phyloP scores from a whole-genome alignment of 2,888 invertebrate genomes.

The Lymantria monacha region DNA sequence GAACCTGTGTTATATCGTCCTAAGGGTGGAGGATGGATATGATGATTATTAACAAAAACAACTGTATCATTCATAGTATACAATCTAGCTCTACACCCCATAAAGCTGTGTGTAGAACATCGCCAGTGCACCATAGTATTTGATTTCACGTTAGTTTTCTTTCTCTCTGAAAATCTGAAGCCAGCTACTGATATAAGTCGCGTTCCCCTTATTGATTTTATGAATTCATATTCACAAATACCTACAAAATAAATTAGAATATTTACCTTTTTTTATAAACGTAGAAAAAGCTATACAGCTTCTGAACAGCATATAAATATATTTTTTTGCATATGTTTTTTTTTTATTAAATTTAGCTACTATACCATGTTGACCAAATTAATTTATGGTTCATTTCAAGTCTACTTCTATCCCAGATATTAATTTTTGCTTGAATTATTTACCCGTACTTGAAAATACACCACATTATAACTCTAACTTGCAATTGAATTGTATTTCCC shows the following conservation, averaged over 20 bases:
- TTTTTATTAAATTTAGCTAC: no score
- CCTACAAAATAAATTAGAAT: not conserved
- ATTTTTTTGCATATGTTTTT: no score
- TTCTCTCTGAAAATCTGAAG: conserved; percentile 18
- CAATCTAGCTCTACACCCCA: conserved; percentile 9
- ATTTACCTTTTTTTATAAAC: no score
- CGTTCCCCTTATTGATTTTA: conserved; percentile 15
- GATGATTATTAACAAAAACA: conserved; percentile 2
- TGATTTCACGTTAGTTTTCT: conserved; percentile 3
- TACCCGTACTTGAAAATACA: no score
- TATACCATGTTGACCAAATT: no score
- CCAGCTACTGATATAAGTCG: conserved; percentile 16
- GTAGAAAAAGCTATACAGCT: no score
- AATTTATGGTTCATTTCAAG: no score
- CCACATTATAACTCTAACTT: no score
- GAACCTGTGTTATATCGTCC: not conserved
- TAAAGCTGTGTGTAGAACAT: conserved; percentile 20
- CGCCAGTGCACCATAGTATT: conserved; percentile 24
- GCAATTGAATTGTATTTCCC: no score
- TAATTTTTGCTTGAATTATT: no score
- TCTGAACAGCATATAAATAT: no score
- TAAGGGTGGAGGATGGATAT: conserved; percentile 3
- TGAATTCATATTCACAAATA: conserved; percentile 1
- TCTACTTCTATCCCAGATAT: no score
- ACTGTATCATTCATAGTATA: conserved; percentile 6